These are phyloP conservation scores for Pimpla rufipes DNA, from an alignment of 2,888 invertebrate genomes.

Conservation along the genomic window DNA sequence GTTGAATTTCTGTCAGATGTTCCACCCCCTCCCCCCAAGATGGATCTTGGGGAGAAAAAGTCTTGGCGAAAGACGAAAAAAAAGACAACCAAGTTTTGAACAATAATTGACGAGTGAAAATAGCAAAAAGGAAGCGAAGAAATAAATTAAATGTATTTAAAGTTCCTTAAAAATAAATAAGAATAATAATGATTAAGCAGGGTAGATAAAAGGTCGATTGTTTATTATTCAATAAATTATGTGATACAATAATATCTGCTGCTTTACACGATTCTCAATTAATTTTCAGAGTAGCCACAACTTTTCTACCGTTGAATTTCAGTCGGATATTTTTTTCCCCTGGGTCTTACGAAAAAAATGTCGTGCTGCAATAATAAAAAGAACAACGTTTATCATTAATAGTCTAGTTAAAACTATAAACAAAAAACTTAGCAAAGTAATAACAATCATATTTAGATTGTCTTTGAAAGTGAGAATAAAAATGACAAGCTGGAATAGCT, in stretches of 20 bases:
- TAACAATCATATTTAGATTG: neutral
- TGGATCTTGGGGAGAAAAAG: neutral
- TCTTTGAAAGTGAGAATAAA: neutral
- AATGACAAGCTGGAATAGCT: neutral
- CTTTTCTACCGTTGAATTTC: neutral
- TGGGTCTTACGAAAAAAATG: neutral
- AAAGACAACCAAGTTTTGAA: neutral
- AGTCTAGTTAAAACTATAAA: neutral
- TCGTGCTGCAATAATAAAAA: neutral
- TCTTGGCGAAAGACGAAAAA: slow-evolving; percentile 5
- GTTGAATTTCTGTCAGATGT: slow-evolving; percentile 53
- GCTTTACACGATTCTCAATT: neutral
- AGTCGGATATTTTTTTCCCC: too few species aligned
- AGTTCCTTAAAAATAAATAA: neutral
- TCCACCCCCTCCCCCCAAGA: slow-evolving; percentile 15
- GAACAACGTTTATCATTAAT: neutral
- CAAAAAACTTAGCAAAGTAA: too few species aligned
- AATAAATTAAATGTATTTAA: neutral
- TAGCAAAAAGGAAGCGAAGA: neutral
- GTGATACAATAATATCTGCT: neutral
- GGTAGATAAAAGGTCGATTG: too few species aligned
- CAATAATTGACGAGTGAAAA: neutral
- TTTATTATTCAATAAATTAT: neutral
- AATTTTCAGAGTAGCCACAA: neutral
- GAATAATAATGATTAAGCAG: neutral